Evolutionary conservation across 2,797 vertebrate genomes (phyloP), one percentile per base, ranked within the genome.

Genomic region (Sarcophilus harrisii): DNA sequence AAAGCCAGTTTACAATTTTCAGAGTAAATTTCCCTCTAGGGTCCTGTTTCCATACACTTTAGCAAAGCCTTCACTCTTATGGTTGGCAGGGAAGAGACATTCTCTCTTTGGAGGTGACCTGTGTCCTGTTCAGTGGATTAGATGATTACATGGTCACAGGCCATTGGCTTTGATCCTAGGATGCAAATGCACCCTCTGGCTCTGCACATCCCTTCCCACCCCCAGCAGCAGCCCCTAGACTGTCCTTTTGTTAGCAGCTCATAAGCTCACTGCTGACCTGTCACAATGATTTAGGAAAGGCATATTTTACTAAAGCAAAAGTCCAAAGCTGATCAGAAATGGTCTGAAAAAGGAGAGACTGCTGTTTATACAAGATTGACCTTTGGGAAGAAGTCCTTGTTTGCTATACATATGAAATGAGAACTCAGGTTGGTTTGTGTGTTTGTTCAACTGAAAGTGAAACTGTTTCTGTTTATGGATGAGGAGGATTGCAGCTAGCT

Each of bases 251-350:
- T 94, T 96, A 96, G 29, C 90, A 94, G 91, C 60, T 94, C 57
- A 96, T 10, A 92, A 66, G 95, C 91, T 96, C 91, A 92, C 58
- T 90, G 58, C 11, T n/a, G 58, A 32, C 12, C 4, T 97, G 94
- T 96, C 97, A 97, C 95, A 92, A 59, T 49, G 8, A 97, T 97
- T 97, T 96, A 97, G 95, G 57, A 97, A 97, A 97, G 91, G 62
- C 73, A 94, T 97, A 95, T 97, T 96, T 97, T 97, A 97, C 94
- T 58, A 81, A 96, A 96, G 95, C 95, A 38, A 93, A 96, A 97
- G 89, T 87, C 95, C 94, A 95, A 0, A 95, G 92, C 96, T 95
- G 96, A 97, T 95, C 32, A 27, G 87, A 98, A 97, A 81, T 92
- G 45, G 95, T 98, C 93, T 96, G 92, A 90, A 94, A 95, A 81